Base-by-base conservation (phyloP, 2,888 invertebrate genomes). In the Tromatobia lineatoria region DNA sequence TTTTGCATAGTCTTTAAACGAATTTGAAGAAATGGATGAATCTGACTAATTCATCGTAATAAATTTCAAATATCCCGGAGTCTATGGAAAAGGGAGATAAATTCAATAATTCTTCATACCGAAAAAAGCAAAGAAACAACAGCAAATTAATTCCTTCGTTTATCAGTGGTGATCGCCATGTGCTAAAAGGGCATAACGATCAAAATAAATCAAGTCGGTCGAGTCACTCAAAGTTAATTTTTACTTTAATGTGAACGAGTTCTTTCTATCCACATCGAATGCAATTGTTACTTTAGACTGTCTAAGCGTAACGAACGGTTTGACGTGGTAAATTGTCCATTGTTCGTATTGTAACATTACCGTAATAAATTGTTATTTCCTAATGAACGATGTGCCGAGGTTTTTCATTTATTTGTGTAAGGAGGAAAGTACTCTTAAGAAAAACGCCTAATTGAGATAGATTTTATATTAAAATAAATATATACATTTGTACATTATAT, bases 1-100 rank as follows among this genome's bases (percentile, higher is more conserved):
- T 92, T 93, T 93, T 93, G 90, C 90, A 92, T 93, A 92, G 92
- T 91, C 91, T 92, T 82, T 90, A 86, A 86, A 88, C 86, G 85
- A 77, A 70, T 47, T n/a, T 29, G 20, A 61, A 61, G 57, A 45
- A 74, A 61, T 45, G 34, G 47, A 47, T 20, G 7, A 61, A 61
- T 74, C 61, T 61, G 70, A 20, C 42, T 54, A 78, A 82, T 85
- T 74, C 66, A 69, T 29, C 78, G 79, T 73, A 69, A 64, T 57
- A 71, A 71, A 82, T 78, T 77, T 86, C 78, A 74, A 73, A 78
- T 64, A 74, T 52, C 45, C 54, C 73, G 54, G 73, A 66, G 42
- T 66, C 66, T 57, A 42, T 76, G 76, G 61, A 71, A 64, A 78
- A 25, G 23, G 38, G 42, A 52, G 59, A 75, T 52, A 20, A 69